phyloP scores from a whole-genome alignment of 2,113 vertebrate genomes.

The Hoplias malabaricus region DNA sequence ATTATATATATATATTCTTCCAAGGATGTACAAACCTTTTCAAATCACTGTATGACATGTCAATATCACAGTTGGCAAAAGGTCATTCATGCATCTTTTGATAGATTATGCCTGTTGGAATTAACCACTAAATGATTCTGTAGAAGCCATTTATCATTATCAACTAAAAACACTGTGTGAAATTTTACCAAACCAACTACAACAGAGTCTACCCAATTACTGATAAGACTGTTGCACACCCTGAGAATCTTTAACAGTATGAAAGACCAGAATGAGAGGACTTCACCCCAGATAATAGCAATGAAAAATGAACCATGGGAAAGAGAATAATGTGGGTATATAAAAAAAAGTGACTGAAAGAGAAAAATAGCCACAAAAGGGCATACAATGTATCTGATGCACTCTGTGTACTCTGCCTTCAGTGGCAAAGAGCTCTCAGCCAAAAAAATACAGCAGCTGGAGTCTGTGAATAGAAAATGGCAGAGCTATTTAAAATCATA shows the following conservation, averaged over 20 bases:
- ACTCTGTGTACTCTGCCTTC: background rate
- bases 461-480: background rate
- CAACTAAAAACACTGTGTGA: too few species aligned
- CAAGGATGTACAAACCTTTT: too few species aligned
- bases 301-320: background rate
- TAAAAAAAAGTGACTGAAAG: background rate
- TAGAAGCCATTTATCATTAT: too few species aligned
- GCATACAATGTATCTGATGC: background rate
- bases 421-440: background rate
- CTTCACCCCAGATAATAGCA: too few species aligned
- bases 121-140: too few species aligned
- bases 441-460: background rate
- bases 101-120: too few species aligned
- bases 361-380: background rate
- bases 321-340: slow-evolving; percentile 2
- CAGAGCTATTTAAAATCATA: background rate
- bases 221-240: too few species aligned
- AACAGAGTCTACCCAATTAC: background rate
- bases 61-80: too few species aligned
- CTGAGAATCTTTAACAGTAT: background rate
- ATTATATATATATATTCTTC: too few species aligned
- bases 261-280: background rate
- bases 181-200: background rate
- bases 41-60: too few species aligned
- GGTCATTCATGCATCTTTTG: too few species aligned